Evolutionary conservation across 1,140 invertebrate species (phyloP), one percentile per base, ranked within the genome.

Genomic region (Chrysoperla carnea): DNA sequence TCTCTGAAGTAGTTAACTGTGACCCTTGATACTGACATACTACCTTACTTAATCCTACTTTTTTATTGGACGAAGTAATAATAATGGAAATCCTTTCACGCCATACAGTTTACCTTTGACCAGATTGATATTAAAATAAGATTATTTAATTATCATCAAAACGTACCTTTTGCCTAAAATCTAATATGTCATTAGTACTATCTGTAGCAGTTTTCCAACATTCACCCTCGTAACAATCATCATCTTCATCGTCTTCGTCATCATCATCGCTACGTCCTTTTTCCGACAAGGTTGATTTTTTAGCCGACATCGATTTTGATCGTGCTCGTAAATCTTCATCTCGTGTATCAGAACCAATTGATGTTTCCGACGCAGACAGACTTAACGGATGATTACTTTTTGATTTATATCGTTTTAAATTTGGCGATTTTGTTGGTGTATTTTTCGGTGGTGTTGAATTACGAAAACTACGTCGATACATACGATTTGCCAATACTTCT

Each of bases 401-500:
- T 48, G 45, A 61, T 1, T 55, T 52, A 1, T 60, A 59, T 40
- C 43, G 59, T 50, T 50, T 75, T 58, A 61, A 74, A 59, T 29
- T 71, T 66, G 42, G 64, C 51, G 37, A 72, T 65, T 60, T 60
- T 1, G 54, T 57, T 5, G 57, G 56, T 1, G 54, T 58, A 27
- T 46, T 57, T 45, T 58, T 59, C 7, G 54, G 52, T n/a, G 56
- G 52, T 9, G 55, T 55, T 7, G 53, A 50, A 40, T 61, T 60
- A 11, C 59, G 48, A 38, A 61, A 61, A 41, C 59, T 61, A 23
- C 72, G 57, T 13, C 72, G 57, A 1, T 75, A 69, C 48, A 76
- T 63, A 48, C 72, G 67, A 0, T 68, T 65, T 6, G 72, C 72
- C 9, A 72, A 64, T 43, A 73, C 70, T 46, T 82, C 75, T 0